Percentiles rank a stretch among this genome's conserved stretches.
Conservation (phyloP, 2,888 invertebrate species). For the Gerosis bhagava region DNA sequence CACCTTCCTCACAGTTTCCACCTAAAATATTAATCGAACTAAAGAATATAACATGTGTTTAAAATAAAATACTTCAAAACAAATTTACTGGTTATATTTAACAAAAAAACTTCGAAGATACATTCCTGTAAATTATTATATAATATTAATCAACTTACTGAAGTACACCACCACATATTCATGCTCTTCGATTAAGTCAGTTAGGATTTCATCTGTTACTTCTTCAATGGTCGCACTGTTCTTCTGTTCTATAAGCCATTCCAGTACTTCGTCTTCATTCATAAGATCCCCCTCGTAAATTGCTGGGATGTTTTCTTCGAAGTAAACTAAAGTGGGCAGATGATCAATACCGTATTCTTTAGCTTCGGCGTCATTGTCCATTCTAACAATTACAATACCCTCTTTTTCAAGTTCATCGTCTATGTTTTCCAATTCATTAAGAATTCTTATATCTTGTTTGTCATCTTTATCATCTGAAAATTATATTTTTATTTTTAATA, state of each 20-base stretch:
- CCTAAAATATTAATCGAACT: too few species aligned
- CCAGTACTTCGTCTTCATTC: slow-evolving; percentile 95
- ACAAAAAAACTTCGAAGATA: too few species aligned
- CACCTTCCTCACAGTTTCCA: slow-evolving; percentile 93
- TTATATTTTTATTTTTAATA: not conserved
- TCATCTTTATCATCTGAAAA: slow-evolving; percentile 93
- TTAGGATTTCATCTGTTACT: slow-evolving; percentile 95
- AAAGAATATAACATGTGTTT: too few species aligned
- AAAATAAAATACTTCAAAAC: too few species aligned
- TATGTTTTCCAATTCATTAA: slow-evolving; percentile 95
- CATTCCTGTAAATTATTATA: too few species aligned
- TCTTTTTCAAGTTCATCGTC: slow-evolving; percentile 95
- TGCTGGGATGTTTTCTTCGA: slow-evolving; percentile 95
- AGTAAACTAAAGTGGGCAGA: slow-evolving; percentile 92
- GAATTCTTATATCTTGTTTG: slow-evolving; percentile 92
- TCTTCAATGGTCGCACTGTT: slow-evolving; percentile 96
- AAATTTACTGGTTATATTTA: too few species aligned
- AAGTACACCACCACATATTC: slow-evolving; percentile 97
- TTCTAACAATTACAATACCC: slow-evolving; percentile 94
- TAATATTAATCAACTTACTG: slow-evolving; percentile 80
- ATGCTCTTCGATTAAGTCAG: slow-evolving; percentile 92
- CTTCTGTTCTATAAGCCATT: slow-evolving; percentile 94
- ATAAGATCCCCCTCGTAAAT: slow-evolving; percentile 95
- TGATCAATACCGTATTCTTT: slow-evolving; percentile 96
- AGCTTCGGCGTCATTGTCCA: slow-evolving; percentile 95